Evolutionary conservation across 2,888 invertebrate species (phyloP), one percentile per base, ranked within the genome.

Genomic region (Phragmatobia fuliginosa): DNA sequence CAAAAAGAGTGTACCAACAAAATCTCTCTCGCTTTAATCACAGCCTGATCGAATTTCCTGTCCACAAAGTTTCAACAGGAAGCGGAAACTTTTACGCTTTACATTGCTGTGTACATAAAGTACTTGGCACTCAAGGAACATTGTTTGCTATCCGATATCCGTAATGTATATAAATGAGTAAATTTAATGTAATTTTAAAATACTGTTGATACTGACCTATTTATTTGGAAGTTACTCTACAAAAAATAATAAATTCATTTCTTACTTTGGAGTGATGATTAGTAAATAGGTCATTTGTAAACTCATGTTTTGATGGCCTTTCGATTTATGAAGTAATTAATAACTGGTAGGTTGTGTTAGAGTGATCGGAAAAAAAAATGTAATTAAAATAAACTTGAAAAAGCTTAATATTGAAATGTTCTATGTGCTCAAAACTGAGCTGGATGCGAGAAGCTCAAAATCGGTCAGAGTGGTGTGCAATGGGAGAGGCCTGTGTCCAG

Each of bases 41-140:
- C 84, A 81, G 81, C 82, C 80, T 87, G 88, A 90, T 90, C 88
- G 87, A 90, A 90, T 90, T 90, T 90, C 89, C 88, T 85, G 80
- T 75, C 82, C 79, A 80, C 84, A 85, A 89, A 87, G 82, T 88
- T 88, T 86, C 79, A 76, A 82, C 79, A 71, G 78, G 77, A 72
- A 80, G 77, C 71, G 80, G 78, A 79, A 81, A 86, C 86, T 88
- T 86, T 86, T 87, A 85, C 79, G 79, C 82, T 81, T 81, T 82
- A 82, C 86, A 83, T 83, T 73, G 79, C 75, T 82, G 84, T 83
- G 85, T 86, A 79, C 84, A 77, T 77, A 76, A 76, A 75, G 78
- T 80, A 84, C 79, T 84, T 80, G 80, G 77, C 77, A 76, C 83
- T 83, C 75, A 76, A 76, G 75, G 62, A 71, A 73, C 78, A 74